Percentiles rank a stretch among this genome's conserved stretches.
Evolutionary conservation across 2,888 invertebrate genomes (phyloP).

Genomic region (Ophion ellenae): DNA sequence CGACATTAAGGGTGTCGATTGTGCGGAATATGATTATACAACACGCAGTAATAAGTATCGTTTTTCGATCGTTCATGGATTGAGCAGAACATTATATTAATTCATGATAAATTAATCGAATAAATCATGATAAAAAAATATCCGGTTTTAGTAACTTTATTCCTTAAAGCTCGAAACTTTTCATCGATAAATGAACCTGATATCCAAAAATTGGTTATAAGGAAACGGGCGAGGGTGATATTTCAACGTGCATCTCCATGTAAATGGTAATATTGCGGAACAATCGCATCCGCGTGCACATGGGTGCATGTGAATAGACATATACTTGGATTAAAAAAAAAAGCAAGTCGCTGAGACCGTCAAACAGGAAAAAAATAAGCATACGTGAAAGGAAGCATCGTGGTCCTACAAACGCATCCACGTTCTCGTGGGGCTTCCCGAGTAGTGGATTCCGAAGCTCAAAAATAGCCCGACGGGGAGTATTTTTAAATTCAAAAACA

Average conservation of each 20-base stretch:
- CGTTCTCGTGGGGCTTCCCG: constrained; percentile 72
- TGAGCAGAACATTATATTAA: too few species aligned
- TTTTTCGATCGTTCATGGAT: neutral
- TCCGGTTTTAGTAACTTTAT: too few species aligned
- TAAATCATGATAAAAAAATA: too few species aligned
- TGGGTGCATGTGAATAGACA: neutral
- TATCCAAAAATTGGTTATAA: neutral
- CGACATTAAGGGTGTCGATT: neutral
- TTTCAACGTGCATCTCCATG: neutral
- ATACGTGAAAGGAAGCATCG: neutral
- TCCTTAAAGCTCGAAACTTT: too few species aligned
- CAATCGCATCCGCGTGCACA: neutral
- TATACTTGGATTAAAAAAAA: neutral
- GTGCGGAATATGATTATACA: neutral
- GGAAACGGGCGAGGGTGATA: neutral
- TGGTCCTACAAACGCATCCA: constrained; percentile 33
- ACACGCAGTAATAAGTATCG: neutral
- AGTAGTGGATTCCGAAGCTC: constrained; percentile 75
- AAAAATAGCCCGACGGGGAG: constrained; percentile 74
- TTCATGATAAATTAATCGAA: too few species aligned
- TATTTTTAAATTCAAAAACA: constrained; percentile 80
- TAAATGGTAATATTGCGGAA: neutral
- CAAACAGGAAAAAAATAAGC: neutral
- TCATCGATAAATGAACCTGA: neutral
- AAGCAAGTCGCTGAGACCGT: neutral